phyloP scores from a whole-genome alignment of 2,113 vertebrate genomes.

The Chionis minor region DNA sequence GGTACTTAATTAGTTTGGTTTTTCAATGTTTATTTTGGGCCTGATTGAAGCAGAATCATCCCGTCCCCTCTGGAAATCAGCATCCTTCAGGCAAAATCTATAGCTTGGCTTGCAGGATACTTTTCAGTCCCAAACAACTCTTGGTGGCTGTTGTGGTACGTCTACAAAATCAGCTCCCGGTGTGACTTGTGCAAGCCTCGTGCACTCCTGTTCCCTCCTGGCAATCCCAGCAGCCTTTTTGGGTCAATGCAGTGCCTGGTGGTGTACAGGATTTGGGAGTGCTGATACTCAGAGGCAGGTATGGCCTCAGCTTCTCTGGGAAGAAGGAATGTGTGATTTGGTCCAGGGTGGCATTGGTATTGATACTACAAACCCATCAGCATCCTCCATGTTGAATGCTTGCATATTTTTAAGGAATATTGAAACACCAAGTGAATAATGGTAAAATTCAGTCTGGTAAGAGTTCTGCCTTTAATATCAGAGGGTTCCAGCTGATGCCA shows the following conservation, averaged over 20 bases:
- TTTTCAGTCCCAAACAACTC: neutral
- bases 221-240: neutral
- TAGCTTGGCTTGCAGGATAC: neutral
- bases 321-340: rapidly evolving
- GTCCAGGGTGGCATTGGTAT: neutral
- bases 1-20: neutral
- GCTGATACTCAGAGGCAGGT: neutral
- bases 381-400: neutral
- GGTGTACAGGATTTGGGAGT: neutral
- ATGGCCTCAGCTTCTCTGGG: neutral
- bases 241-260: neutral
- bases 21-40: neutral
- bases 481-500: neutral
- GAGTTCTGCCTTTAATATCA: neutral
- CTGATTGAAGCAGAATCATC: neutral
- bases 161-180: neutral
- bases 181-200: neutral
- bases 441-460: neutral
- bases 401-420: neutral
- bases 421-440: neutral
- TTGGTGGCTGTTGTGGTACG: neutral
- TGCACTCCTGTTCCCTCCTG: neutral
- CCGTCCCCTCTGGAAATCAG: neutral
- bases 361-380: neutral
- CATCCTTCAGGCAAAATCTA: neutral